Conservation (phyloP, 2,888 invertebrate species). For the Leptopterna dolabrata region DNA sequence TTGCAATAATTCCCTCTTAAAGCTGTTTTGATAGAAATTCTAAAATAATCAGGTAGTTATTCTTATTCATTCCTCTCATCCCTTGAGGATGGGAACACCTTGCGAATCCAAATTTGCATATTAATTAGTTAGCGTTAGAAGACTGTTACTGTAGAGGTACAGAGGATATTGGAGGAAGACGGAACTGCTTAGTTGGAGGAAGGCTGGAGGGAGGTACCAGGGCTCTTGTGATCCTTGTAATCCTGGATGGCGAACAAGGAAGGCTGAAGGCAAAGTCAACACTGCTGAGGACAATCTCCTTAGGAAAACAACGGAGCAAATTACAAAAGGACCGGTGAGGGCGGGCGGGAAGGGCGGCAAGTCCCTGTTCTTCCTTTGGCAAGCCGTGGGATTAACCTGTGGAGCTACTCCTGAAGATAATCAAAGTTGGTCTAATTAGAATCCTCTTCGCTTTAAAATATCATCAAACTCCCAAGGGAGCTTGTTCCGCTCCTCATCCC, state of each 20-base stretch:
- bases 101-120: constrained; percentile 31
- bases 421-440: constrained; percentile 47
- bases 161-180: constrained; percentile 4
- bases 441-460: constrained; percentile 40
- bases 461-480: not conserved
- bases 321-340: constrained; percentile 35
- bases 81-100: not conserved
- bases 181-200: not conserved
- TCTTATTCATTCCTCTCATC: not conserved
- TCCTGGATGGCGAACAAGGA: constrained; percentile 14
- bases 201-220: not conserved
- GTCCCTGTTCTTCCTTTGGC: constrained; percentile 46
- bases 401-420: constrained; percentile 39
- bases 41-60: not conserved
- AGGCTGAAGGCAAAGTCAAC: constrained; percentile 42
- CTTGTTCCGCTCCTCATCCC: not conserved
- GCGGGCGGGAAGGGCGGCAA: not conserved
- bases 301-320: constrained; percentile 53
- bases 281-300: constrained; percentile 47
- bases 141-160: constrained; percentile 13
- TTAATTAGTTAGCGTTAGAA: constrained; percentile 40
- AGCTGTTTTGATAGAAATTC: too few relatives aligned
- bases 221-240: constrained; percentile 42
- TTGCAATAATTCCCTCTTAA: too few relatives aligned
- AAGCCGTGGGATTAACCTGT: constrained; percentile 51